These are phyloP conservation scores for Balaenoptera acutorostrata DNA, from an alignment of 2,113 vertebrate species.

Conservation along the genomic window DNA sequence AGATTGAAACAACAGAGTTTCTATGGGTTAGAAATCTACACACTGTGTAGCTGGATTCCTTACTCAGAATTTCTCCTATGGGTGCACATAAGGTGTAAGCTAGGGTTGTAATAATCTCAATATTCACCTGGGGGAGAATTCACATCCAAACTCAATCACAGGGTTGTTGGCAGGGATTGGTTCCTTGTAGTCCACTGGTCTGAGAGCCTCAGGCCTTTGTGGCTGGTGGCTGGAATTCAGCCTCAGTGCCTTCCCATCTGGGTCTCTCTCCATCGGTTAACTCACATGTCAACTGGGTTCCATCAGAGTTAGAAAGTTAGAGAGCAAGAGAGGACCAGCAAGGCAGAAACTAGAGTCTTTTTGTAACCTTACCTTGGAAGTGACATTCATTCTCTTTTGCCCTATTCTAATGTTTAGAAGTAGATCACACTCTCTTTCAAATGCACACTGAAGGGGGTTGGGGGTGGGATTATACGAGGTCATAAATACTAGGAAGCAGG, in stretches of 20 bases:
- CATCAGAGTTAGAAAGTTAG: not conserved
- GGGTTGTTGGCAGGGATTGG: not conserved
- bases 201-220: not conserved
- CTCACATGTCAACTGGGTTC: not conserved
- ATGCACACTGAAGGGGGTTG: rapidly evolving
- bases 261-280: not conserved
- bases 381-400: not conserved
- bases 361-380: not conserved
- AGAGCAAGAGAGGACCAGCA: not conserved
- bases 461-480: not conserved
- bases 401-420: not conserved
- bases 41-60: not conserved
- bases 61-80: not conserved
- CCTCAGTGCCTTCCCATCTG: not conserved
- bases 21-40: not conserved
- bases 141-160: not conserved
- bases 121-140: not conserved
- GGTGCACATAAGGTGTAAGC: not conserved
- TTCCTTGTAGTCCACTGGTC: not conserved
- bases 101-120: not conserved
- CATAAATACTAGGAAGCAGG: not conserved
- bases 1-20: not conserved
- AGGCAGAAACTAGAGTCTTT: not conserved
- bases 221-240: not conserved
- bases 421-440: not conserved